These are phyloP conservation scores for Hydrozoanthus gracilis DNA, from an alignment of 92 coral and sea anemone genomes.

Conservation along the genomic window DNA sequence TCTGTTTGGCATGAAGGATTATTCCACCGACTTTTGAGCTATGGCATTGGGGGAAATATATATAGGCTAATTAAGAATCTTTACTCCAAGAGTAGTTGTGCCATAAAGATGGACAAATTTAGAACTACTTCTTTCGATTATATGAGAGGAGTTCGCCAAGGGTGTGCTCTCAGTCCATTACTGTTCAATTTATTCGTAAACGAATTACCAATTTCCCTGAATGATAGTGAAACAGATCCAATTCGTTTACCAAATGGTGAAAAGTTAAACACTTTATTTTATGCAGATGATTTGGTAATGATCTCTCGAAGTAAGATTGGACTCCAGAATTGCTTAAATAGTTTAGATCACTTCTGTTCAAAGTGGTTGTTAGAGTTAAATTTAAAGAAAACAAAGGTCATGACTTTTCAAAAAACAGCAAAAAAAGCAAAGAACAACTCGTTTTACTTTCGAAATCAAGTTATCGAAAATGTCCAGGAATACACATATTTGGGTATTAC, in stretches of 20 bases:
- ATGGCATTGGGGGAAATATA: slow-evolving; percentile 25
- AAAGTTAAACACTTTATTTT: too few relatives aligned
- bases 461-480: slow-evolving; percentile 9
- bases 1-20: slow-evolving; percentile 41
- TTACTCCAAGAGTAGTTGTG: slow-evolving; percentile 45
- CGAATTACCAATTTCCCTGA: slow-evolving; percentile 29
- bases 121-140: slow-evolving; percentile 48
- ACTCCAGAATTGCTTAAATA: slow-evolving; percentile 30
- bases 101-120: slow-evolving; percentile 31
- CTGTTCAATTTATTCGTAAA: slow-evolving; percentile 56
- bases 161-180: slow-evolving; percentile 52
- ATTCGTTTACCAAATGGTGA: slow-evolving; percentile 40
- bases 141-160: slow-evolving; percentile 62
- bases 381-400: background rate
- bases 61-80: slow-evolving; percentile 31
- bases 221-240: slow-evolving; percentile 31
- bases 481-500: slow-evolving; percentile 15
- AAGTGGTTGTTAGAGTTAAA: slow-evolving; percentile 1
- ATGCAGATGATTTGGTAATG: background rate
- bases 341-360: background rate
- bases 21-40: background rate
- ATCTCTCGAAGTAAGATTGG: slow-evolving; percentile 22
- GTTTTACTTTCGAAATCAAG: background rate
- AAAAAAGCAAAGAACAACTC: background rate
- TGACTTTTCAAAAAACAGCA: background rate